Base-by-base conservation (phyloP, 2,888 invertebrate species). In the Teleiodes luculella region DNA sequence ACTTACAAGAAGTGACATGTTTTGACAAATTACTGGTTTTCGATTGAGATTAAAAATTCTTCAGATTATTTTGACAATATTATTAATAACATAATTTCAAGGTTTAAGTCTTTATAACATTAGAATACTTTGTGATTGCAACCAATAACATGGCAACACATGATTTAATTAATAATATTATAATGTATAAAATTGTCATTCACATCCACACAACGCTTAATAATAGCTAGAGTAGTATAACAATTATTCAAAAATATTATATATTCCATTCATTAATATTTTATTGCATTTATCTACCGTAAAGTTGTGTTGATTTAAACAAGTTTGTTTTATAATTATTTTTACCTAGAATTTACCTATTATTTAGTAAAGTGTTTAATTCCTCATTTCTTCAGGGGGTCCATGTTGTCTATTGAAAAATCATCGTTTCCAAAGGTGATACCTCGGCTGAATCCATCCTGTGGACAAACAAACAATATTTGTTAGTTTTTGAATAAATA, bases 331-430 rank as follows among this genome's bases (percentile, higher is more conserved):
- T 24, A 24, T 24, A 24, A 24, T 54, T 55, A 46, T 62, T 61
- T 66, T 70, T 69, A 65, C 61, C 71, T 70, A 69, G 66, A 71
- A 70, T 74, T 72, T 63, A 56, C 63, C 68, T 68, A 62, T 63
- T 58, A 48, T 50, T 56, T 53, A 53, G 47, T 41, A 28, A 56
- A 53, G 57, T 51, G 55, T 74, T 90, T 82, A 92, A 82, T 92
- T 92, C 78, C n/a, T n/a, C n/a, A n/a, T n/a, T 96, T 96, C 83
- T 95, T 93, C 70, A 98, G 90, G 57, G 98, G 98, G 91, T 98
- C 98, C 81, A 98, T 92, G 85, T 96, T 97, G 80, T 97, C 97
- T 84, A 98, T 90, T 66, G 96, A 96, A 90, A 98, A 98, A 90
- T 98, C 97, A 82, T 97, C 97, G 77, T 96, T 95, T 71, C 96